Percentiles rank a stretch among this genome's conserved stretches.
phyloP scores from a whole-genome alignment of 92 coral and sea anemone species.

The Umimayanthus chanpuru region DNA sequence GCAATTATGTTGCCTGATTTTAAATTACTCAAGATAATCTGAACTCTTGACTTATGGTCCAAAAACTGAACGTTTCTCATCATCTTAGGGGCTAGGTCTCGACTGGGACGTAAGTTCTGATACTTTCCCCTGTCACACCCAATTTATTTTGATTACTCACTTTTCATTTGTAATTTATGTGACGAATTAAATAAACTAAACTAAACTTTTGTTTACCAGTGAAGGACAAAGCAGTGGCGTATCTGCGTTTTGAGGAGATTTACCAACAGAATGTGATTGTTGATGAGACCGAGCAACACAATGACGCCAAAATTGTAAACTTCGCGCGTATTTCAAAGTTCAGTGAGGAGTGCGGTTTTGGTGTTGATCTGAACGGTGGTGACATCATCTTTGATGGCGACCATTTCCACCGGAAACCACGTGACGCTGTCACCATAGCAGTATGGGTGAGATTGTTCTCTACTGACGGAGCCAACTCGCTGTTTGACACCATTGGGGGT shows the following conservation, averaged over 20 bases:
- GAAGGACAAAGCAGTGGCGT: conserved; percentile 77
- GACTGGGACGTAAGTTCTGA: no score
- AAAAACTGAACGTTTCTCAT: background rate
- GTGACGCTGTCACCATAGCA: conserved; percentile 80
- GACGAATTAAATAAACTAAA: no score
- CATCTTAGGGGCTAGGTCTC: no score
- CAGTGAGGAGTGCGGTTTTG: conserved; percentile 94
- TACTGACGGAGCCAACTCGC: conserved; percentile 69
- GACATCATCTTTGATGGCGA: conserved; percentile 87
- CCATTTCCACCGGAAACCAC: conserved; percentile 77
- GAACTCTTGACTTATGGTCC: no score
- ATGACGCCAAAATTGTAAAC: conserved; percentile 88
- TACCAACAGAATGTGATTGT: conserved; percentile 76
- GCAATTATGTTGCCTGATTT: background rate
- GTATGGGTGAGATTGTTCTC: conserved; percentile 84
- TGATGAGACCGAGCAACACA: conserved; percentile 82
- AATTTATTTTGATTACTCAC: no score
- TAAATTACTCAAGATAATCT: background rate
- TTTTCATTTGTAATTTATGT: no score
- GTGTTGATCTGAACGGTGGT: conserved; percentile 92
- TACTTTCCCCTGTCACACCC: no score
- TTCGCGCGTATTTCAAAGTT: conserved; percentile 87
- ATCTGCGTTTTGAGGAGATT: conserved; percentile 90
- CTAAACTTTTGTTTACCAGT: no score
- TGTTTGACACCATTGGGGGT: conserved; percentile 96